Base-by-base conservation (phyloP, 2,797 vertebrate species). In the Parotocinclus haroldoi region DNA sequence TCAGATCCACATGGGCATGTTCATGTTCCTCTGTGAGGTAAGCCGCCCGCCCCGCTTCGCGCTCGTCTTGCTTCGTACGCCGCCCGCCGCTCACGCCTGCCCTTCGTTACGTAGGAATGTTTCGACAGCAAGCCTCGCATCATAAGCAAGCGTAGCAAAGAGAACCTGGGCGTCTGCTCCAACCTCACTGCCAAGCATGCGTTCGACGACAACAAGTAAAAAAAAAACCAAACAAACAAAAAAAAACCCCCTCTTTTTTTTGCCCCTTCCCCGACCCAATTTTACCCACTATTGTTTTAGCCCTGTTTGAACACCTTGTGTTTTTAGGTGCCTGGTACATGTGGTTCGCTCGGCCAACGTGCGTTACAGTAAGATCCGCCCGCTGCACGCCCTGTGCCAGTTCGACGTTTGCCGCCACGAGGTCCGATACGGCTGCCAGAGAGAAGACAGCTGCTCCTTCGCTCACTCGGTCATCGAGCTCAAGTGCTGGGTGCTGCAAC, bases 101-200 rank as follows among this genome's bases (percentile, higher is more conserved):
- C 45, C 78, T 54, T 79, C 48, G 48, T 16, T 50, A 54, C 38
- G 1, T 86, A 99, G 97, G 95, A 97, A 89, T 99, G 97, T 88
- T 99, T 98, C 85, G 96, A 99, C 88, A 97, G 95, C 86, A 99
- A 99, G 82, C 97, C 97, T 79, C 92, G 95, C 76, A 97, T 98
- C 80, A 99, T 99, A 85, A 99, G 96, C 88, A 98, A 98, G 83
- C 93, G 94, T 84, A 96, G 93, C 84, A 96, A 98, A 87, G 97
- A 99, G 79, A 95, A 93, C 51, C 89, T 94, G 1, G 88, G 93
- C 0, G 92, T 96, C 76, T 99, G 97, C 81, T 98, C 95, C 73
- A 99, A 98, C 85, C 93, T 95, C 81, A 94, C 93, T 72, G 94
- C 93, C 79, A 93, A 93, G 86, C 97, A 99, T 83, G 91, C 88